Evolutionary conservation across 1,140 invertebrate genomes (phyloP).

Genomic region (Drepana arcuata): DNA sequence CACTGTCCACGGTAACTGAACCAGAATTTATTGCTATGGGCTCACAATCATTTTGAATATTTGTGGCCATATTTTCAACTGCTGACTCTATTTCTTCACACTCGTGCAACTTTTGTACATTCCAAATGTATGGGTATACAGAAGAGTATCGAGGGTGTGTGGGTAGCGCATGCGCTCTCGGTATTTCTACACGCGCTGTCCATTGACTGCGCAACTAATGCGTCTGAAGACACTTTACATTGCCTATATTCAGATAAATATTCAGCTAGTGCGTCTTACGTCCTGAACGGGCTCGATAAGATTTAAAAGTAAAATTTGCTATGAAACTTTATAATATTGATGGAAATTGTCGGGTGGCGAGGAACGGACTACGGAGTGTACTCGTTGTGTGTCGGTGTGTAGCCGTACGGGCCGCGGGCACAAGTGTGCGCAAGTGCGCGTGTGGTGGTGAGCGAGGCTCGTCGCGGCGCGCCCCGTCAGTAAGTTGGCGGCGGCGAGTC

Average conservation of each 20-base stretch:
- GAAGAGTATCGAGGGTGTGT: constrained; percentile 29
- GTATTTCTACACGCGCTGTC: constrained; percentile 42
- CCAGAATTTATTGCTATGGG: not conserved
- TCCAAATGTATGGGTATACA: constrained; percentile 2
- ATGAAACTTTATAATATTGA: constrained; percentile 62
- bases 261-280: constrained; percentile 30
- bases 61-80: not conserved
- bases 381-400: constrained; percentile 27
- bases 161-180: constrained; percentile 57
- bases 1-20: not conserved
- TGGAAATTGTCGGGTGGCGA: constrained; percentile 37
- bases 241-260: constrained; percentile 46
- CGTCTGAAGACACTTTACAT: constrained; percentile 25
- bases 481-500: constrained; percentile 64
- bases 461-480: constrained; percentile 56
- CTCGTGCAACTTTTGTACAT: constrained; percentile 17
- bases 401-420: constrained; percentile 24
- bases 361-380: constrained; percentile 5
- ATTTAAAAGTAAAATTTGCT: constrained; percentile 48
- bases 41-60: not conserved
- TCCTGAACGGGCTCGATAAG: constrained; percentile 32
- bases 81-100: constrained; percentile 9
- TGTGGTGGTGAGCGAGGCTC: constrained; percentile 47
- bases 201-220: constrained; percentile 62
- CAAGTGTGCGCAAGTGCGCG: constrained; percentile 51